A percentile compares a stretch with the other conserved stretches of the same genome.
phyloP scores from a whole-genome alignment of 2,888 invertebrate species.

The Amaurobius ferox region DNA sequence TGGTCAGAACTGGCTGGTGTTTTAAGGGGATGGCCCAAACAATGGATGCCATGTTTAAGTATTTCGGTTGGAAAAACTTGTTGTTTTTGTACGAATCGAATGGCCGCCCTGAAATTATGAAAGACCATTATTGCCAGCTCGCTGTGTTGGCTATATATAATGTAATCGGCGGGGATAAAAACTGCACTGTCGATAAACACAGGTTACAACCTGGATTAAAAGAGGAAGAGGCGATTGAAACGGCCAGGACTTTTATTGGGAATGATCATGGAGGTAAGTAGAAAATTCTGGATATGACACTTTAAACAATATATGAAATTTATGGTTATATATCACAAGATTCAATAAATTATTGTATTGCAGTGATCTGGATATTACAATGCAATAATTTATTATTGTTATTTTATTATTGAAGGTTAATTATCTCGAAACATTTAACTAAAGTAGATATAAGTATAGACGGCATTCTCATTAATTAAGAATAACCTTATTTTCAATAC shows the following conservation, averaged over 20 bases:
- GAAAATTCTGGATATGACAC: no score
- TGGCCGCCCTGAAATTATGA: slow-evolving; percentile 30
- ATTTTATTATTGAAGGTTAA: no score
- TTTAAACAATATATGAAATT: no score
- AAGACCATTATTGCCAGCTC: slow-evolving; percentile 46
- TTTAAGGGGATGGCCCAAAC: slow-evolving; percentile 62
- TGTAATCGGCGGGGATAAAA: neutral
- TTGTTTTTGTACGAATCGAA: slow-evolving; percentile 39
- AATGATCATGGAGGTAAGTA: slow-evolving; percentile 84
- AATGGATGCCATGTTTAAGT: slow-evolving; percentile 24
- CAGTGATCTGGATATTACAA: no score
- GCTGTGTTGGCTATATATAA: slow-evolving; percentile 16
- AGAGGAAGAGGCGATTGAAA: slow-evolving; percentile 78
- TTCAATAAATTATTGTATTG: no score
- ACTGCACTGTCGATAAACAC: slow-evolving; percentile 13
- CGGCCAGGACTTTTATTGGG: slow-evolving; percentile 80
- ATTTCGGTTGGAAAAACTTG: slow-evolving; percentile 23
- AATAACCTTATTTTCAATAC: no score
- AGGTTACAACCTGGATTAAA: neutral
- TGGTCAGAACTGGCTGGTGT: slow-evolving; percentile 84
- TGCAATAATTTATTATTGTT: no score
- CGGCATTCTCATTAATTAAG: no score
- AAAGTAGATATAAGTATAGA: no score
- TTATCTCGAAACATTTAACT: no score
- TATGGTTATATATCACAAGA: no score